A percentile compares a stretch with the other conserved stretches of the same genome.
phyloP scores from a whole-genome alignment of 2,113 vertebrate species.

The Noturus placidus region DNA sequence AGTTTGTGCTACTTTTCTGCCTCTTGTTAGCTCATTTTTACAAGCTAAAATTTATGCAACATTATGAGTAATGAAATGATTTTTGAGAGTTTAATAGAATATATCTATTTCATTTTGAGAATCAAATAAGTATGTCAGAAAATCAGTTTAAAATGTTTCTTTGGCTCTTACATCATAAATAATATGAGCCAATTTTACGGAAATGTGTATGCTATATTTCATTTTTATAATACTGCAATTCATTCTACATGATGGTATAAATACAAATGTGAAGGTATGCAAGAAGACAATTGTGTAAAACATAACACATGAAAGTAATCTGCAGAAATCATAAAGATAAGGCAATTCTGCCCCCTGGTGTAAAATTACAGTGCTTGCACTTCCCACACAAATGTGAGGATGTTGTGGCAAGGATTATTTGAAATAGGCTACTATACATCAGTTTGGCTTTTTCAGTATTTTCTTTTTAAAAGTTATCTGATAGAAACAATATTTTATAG shows the following conservation, averaged over 20 bases:
- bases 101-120: neutral
- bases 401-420: neutral
- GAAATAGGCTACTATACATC: neutral
- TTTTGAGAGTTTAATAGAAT: neutral
- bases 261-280: neutral
- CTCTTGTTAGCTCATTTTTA: neutral
- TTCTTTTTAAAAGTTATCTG: neutral
- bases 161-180: neutral
- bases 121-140: neutral
- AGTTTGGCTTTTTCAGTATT: neutral
- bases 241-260: neutral
- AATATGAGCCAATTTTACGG: neutral
- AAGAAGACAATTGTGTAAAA: neutral
- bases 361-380: neutral
- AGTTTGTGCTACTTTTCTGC: neutral
- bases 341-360: conserved; percentile 61
- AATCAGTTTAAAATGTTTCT: neutral
- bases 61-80: neutral
- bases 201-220: neutral
- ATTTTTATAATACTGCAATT: neutral
- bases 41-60: neutral
- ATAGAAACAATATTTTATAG: neutral
- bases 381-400: neutral
- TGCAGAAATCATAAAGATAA: neutral
- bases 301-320: neutral